Conservation (phyloP, 2,797 vertebrate genomes). For the Pogoniulus pusillus region DNA sequence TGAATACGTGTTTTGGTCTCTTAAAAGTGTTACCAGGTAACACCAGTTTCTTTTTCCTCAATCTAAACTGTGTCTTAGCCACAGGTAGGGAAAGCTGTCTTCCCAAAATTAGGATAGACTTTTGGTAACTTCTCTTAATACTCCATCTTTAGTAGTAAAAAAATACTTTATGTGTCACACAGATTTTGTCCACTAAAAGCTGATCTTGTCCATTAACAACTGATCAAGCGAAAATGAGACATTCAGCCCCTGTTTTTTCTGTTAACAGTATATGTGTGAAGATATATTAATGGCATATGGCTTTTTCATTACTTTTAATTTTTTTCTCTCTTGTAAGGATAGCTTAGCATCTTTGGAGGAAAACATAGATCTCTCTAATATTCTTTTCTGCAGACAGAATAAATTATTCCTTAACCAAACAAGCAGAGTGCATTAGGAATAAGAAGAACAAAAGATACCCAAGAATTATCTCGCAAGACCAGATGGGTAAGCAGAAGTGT, state of each 20-base stretch:
- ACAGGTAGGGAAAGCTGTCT: neutral
- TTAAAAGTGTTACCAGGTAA: neutral
- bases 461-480: neutral
- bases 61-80: neutral
- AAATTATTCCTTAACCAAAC: neutral
- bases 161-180: neutral
- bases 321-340: neutral
- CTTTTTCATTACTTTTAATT: neutral
- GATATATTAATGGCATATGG: neutral
- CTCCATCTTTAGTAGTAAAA: neutral
- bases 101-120: neutral
- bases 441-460: neutral
- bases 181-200: neutral
- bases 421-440: neutral
- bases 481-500: neutral
- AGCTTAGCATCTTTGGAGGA: neutral
- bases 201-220: neutral
- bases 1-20: neutral
- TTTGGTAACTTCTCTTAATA: neutral
- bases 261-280: neutral
- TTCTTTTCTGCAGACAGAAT: neutral
- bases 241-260: neutral
- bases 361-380: neutral
- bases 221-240: neutral
- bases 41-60: neutral